Conservation (phyloP, 1,140 invertebrate genomes). For the Drosophila mayri region DNA sequence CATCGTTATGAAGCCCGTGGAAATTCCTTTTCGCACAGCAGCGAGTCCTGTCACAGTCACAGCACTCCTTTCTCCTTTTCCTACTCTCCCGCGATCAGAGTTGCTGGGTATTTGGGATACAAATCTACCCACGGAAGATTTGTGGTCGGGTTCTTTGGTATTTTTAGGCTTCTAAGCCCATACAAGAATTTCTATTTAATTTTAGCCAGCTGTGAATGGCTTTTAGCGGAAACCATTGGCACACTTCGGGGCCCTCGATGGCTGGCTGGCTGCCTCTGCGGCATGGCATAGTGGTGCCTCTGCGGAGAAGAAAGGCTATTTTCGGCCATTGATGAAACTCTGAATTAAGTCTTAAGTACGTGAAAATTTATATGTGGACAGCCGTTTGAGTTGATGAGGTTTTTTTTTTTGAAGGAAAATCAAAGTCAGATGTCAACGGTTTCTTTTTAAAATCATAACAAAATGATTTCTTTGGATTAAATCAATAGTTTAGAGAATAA, state of each 20-base stretch:
- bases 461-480: neutral
- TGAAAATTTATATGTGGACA: slow-evolving; percentile 30
- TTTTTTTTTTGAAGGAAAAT: neutral
- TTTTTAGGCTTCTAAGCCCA: slow-evolving; percentile 21
- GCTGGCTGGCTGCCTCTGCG: neutral
- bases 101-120: neutral
- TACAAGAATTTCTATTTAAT: slow-evolving; percentile 23
- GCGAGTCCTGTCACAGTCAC: neutral
- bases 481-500: neutral
- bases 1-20: slow-evolving; percentile 56
- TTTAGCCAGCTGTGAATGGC: slow-evolving; percentile 35
- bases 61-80: neutral
- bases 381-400: neutral
- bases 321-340: slow-evolving; percentile 40
- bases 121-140: slow-evolving; percentile 17
- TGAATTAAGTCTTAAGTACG: slow-evolving; percentile 36
- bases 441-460: neutral
- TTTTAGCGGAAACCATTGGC: slow-evolving; percentile 30
- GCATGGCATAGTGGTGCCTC: neutral
- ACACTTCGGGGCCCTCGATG: slow-evolving; percentile 8
- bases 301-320: slow-evolving; percentile 6
- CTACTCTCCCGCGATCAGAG: neutral
- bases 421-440: neutral
- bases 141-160: slow-evolving; percentile 20
- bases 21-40: slow-evolving; percentile 34